These are phyloP conservation scores for Cyprinodon tularosa DNA, from an alignment of 2,113 vertebrate genomes.

Conservation along the genomic window DNA sequence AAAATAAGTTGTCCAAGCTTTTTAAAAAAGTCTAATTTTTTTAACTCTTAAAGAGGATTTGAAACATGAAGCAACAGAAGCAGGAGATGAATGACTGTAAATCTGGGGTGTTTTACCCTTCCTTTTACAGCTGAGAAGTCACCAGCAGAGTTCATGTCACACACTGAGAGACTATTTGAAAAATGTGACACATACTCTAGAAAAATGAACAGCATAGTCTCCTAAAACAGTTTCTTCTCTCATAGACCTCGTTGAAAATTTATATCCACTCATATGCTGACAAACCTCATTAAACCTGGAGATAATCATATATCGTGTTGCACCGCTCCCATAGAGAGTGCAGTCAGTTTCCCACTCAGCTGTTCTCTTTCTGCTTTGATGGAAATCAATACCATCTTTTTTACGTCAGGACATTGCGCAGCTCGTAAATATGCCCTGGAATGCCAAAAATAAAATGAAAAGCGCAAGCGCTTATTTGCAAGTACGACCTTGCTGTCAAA, in stretches of 20 bases:
- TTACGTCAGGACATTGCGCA: not conserved
- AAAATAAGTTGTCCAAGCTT: not conserved
- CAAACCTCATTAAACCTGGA: not conserved
- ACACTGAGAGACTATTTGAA: not conserved
- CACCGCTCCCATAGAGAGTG: not conserved
- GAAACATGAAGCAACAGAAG: not conserved
- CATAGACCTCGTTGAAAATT: not conserved
- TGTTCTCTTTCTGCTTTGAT: not conserved
- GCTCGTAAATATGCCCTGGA: not conserved
- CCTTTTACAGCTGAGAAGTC: not conserved
- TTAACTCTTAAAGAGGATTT: not conserved
- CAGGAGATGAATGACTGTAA: not conserved
- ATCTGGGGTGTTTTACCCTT: not conserved
- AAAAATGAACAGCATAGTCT: not conserved
- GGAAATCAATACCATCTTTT: conserved; percentile 16
- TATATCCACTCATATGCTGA: not conserved
- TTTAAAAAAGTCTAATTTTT: no score
- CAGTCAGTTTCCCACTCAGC: conserved; percentile 1
- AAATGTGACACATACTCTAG: not conserved
- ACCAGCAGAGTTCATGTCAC: not conserved
- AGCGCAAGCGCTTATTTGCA: conserved; percentile 10
- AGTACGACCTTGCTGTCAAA: not conserved
- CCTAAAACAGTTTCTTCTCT: not conserved
- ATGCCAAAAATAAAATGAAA: conserved; percentile 1
- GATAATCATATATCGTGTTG: not conserved